Base-by-base conservation (phyloP, 1,140 invertebrate genomes). In the Caenorhabditis remanei region DNA sequence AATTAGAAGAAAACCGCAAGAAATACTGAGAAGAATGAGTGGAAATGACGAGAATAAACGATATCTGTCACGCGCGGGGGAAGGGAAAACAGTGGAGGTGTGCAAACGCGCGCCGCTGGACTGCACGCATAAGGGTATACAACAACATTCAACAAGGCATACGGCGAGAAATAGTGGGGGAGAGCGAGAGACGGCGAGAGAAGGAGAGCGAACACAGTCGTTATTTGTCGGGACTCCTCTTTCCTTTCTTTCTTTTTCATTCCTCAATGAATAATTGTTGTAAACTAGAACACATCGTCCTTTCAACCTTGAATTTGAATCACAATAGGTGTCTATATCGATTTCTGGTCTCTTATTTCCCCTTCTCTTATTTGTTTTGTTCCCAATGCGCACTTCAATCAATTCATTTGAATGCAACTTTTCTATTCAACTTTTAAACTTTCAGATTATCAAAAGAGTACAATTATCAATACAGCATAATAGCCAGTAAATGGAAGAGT, bases 91-190 rank as follows among this genome's bases (percentile, higher is more conserved):
- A 79, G 40, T 50, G 46, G 71, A 11, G 4, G 4, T 21, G 4
- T 71, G 71, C 71, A 79, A 50, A 24, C 40, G 21, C 71, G 71
- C 71, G 21, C 71, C 46, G 71, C 71, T 14, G 71, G 43, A 79
- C 71, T 50, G 71, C 21, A 79, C 71, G 46, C 71, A 79, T 50
- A 79, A 79, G 71, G 71, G 19, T 9, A 79, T 79, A 79, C 71
- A 48, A 50, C 43, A 50, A 79, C 65, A 46, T 46, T 46, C 41
- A 21, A 71, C 41, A 16, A 46, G 43, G 65, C 65, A 71, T 43
- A 19, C 11, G 9, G 71, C 11, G 46, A 41, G 71, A 50, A n/a
- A 79, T 32, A 32, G 32, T 32, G 32, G 32, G 32, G 46, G 21
- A 11, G 16, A 16, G 14, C 56, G 8, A 58, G 67, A n/a, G 67